A percentile compares a stretch with the other conserved stretches of the same genome.
phyloP scores from a whole-genome alignment of 2,888 invertebrate species.

The Machimus atricapillus region DNA sequence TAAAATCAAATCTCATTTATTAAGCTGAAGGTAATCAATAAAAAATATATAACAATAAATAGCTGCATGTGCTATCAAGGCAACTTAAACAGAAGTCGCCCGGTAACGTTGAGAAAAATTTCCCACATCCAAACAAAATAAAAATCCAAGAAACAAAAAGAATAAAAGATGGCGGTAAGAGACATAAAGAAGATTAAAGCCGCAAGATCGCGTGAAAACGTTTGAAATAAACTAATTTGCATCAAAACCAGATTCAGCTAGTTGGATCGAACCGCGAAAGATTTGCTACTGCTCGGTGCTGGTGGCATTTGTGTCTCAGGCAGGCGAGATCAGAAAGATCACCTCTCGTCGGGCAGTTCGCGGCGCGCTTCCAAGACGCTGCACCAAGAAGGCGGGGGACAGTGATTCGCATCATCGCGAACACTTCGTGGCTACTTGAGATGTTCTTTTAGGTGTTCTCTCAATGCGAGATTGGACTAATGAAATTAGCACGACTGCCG shows the following conservation, averaged over 20 bases:
- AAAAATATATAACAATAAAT: neutral
- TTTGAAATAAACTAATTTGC: constrained; percentile 44
- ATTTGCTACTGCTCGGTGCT: neutral
- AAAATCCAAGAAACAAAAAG: neutral
- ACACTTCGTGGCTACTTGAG: neutral
- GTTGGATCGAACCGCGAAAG: neutral
- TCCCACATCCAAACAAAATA: neutral
- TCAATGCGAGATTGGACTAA: neutral
- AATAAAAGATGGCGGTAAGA: neutral
- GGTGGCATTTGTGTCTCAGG: neutral
- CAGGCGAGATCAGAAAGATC: neutral
- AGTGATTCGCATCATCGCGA: neutral
- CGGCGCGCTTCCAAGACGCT: neutral
- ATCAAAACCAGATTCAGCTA: constrained; percentile 40
- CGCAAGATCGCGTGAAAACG: constrained; percentile 42
- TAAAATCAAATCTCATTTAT: neutral
- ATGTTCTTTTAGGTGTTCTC: neutral
- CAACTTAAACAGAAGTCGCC: neutral
- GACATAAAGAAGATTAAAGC: neutral
- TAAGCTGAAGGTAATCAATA: neutral
- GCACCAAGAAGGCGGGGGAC: neutral
- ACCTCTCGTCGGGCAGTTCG: neutral
- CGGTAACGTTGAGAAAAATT: neutral
- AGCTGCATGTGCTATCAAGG: neutral
- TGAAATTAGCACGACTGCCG: constrained; percentile 18